Evolutionary conservation across 2,797 vertebrate species (phyloP).

Genomic region (Catostomus latipinnis): DNA sequence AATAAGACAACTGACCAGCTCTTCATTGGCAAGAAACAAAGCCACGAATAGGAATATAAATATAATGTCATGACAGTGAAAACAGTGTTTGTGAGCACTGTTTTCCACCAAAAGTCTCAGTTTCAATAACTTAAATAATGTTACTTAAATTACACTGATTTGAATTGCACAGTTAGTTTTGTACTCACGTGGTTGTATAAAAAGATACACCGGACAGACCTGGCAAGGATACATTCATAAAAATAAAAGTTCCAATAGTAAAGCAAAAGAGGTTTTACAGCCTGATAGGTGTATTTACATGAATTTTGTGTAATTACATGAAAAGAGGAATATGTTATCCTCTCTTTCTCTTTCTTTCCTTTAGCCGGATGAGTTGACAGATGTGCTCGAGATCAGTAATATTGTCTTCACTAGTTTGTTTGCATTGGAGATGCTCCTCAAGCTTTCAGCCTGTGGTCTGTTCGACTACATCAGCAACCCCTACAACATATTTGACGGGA

Average conservation of each 20-base stretch:
- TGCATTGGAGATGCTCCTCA: conserved; percentile 62
- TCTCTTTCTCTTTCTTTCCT: background rate
- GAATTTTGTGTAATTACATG: background rate
- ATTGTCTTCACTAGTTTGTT: conserved; percentile 64
- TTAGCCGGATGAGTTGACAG: conserved; percentile 91
- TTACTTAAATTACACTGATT: background rate
- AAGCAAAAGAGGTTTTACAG: too few species aligned
- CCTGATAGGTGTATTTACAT: too few species aligned
- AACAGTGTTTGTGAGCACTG: conserved; percentile 17
- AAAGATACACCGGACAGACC: background rate
- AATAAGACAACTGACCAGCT: conserved; percentile 46
- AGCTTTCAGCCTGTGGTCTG: conserved; percentile 56
- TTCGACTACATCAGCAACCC: conserved; percentile 59
- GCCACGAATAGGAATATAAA: conserved; percentile 36
- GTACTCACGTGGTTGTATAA: background rate
- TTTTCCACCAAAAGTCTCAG: background rate
- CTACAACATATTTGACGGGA: conserved; percentile 61
- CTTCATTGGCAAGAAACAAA: conserved; percentile 28
- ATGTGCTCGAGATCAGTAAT: conserved; percentile 71
- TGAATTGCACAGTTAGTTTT: too few species aligned
- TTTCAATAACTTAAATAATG: background rate
- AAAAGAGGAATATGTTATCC: background rate
- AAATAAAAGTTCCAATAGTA: too few species aligned
- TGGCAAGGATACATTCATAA: too few species aligned
- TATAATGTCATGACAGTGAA: background rate